Percentiles rank a stretch among this genome's conserved stretches.
phyloP scores from a whole-genome alignment of 2,888 invertebrate genomes.

The Teleogryllus oceanicus region DNA sequence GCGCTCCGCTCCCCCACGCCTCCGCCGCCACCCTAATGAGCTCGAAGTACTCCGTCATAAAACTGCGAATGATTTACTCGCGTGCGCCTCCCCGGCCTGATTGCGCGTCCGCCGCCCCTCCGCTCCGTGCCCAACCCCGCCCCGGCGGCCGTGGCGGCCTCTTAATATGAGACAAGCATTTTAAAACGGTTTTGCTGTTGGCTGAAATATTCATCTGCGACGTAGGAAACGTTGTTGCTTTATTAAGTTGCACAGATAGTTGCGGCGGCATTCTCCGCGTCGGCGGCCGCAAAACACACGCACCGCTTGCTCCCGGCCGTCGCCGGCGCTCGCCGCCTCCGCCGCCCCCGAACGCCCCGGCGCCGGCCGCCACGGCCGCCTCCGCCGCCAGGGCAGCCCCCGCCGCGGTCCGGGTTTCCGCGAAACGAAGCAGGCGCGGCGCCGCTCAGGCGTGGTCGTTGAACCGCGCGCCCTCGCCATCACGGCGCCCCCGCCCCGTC shows the following conservation, averaged over 20 bases:
- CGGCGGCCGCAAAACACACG: background rate
- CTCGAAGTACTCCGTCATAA: slow-evolving; percentile 10
- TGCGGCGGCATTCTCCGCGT: background rate
- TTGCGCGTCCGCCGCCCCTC: background rate
- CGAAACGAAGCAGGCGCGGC: no score
- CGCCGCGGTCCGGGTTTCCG: no score
- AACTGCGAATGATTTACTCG: slow-evolving; percentile 18
- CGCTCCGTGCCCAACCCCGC: background rate
- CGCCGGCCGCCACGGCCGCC: no score
- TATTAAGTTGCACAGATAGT: slow-evolving; percentile 18
- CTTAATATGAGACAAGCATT: slow-evolving; percentile 18
- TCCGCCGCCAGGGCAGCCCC: no score
- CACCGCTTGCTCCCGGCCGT: background rate
- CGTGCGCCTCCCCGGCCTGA: slow-evolving; percentile 7
- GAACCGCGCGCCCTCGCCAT: background rate
- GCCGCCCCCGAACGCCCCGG: no score
- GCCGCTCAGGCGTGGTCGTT: background rate
- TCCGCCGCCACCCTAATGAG: background rate
- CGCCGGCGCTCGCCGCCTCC: background rate
- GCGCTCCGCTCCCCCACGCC: background rate
- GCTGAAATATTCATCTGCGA: slow-evolving; percentile 9
- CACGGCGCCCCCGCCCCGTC: no score
- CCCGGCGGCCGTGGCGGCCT: background rate
- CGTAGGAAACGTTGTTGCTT: slow-evolving; percentile 18
- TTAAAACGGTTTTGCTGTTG: background rate